Base-by-base conservation (phyloP, 2,113 vertebrate genomes). In the Eleginops maclovinus region DNA sequence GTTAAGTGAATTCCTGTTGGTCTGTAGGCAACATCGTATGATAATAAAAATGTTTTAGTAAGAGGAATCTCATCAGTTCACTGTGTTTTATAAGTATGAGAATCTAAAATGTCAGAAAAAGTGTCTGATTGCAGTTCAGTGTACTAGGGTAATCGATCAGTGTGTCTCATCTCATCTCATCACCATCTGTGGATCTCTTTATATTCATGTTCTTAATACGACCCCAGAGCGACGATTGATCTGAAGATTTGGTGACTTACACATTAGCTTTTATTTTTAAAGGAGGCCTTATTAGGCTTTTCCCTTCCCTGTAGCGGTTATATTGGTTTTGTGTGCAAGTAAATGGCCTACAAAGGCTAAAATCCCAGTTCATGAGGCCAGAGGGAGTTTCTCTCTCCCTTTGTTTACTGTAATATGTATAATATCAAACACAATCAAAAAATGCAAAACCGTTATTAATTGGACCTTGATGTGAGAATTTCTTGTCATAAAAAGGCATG, bases 111-210 rank as follows among this genome's bases (percentile, higher is more conserved):
- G 9, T 61, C 4, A 9, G 31, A 1, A 7, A 43, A 87, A 68
- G 46, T 66, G 28, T 75, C 50, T 19, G 16, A 46, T 82, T 72
- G 8, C 79, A 60, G 46, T 66, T 60, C 36, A 40, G 24, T 14
- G 59, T 40, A 22, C 26, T 69, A n/a, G 65, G 75, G 36, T 16
- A 54, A 79, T 87, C 46, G 11, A 89, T 74, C 66, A 76, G 68
- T 44, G 3, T 0, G 28, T 81, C 49, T 65, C n/a, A n/a, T n/a
- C n/a, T n/a, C n/a, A n/a, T n/a, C n/a, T n/a, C n/a, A n/a, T n/a
- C 56, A 55, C 66, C 76, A 81, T 83, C 82, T 62, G 43, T 53
- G 12, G 54, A 58, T 58, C 1, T 22, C 21, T 50, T 55, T 40
- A 80, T 28, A 69, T 61, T 76, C 63, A 51, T 47, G 40, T 64